Conservation (phyloP, 2,888 invertebrate genomes). For the Leptogaster cylindrica region DNA sequence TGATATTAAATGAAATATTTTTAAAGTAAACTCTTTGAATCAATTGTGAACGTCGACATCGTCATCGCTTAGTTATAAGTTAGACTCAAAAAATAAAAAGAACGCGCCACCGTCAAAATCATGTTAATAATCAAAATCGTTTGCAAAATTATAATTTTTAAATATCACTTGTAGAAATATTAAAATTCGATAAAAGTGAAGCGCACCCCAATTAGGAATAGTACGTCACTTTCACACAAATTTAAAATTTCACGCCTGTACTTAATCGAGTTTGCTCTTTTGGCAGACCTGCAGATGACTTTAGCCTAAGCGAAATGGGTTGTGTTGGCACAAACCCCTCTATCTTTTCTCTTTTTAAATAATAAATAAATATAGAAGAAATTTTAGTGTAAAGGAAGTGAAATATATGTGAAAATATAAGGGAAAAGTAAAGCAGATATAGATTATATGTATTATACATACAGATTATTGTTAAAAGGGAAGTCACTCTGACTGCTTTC, state of each 20-base stretch:
- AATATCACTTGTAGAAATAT: neutral
- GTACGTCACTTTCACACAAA: constrained; percentile 27
- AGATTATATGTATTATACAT: constrained; percentile 10
- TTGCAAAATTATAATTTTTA: constrained; percentile 25
- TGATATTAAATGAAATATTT: neutral
- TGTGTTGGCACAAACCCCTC: constrained; percentile 42
- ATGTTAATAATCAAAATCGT: constrained; percentile 17
- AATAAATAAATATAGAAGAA: constrained; percentile 30
- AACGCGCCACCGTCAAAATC: constrained; percentile 15
- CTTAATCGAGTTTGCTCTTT: constrained; percentile 24
- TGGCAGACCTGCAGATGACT: constrained; percentile 23
- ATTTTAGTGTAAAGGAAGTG: constrained; percentile 25
- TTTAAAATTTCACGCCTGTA: neutral
- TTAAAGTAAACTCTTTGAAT: constrained; percentile 18
- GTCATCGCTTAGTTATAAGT: constrained; percentile 22
- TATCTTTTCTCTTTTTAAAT: constrained; percentile 37
- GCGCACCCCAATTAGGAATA: constrained; percentile 43
- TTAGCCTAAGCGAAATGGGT: constrained; percentile 34
- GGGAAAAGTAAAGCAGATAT: constrained; percentile 8
- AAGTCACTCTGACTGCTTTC: constrained; percentile 20
- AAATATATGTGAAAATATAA: constrained; percentile 12
- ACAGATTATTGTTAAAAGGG: constrained; percentile 20
- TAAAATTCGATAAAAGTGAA: constrained; percentile 10
- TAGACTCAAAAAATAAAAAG: constrained; percentile 7
- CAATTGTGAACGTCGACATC: constrained; percentile 21